Evolutionary conservation across 1,140 invertebrate species (phyloP).

Genomic region (Harlomillsia oculata): DNA sequence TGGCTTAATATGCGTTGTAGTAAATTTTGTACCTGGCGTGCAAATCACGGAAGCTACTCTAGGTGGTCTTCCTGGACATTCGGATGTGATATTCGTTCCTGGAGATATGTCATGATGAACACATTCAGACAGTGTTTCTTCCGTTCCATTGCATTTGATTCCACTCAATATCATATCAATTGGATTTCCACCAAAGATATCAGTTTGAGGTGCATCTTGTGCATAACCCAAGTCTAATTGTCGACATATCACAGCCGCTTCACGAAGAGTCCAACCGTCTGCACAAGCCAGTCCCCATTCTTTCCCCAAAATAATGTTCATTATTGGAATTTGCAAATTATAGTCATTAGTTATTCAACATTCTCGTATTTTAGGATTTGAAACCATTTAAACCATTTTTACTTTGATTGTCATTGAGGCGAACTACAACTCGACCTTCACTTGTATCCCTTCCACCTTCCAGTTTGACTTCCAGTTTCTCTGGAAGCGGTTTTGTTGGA

Average conservation of each 20-base stretch:
- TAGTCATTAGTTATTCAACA: not conserved
- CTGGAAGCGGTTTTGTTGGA: not conserved
- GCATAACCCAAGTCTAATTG: constrained; percentile 65
- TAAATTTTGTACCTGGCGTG: constrained; percentile 40
- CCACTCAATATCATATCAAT: constrained; percentile 54
- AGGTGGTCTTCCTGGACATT: constrained; percentile 46
- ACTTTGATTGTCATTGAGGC: not conserved
- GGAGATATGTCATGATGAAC: constrained; percentile 48
- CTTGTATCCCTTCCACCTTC: constrained; percentile 49
- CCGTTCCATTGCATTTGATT: constrained; percentile 65
- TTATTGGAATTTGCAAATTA: not conserved
- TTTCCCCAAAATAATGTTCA: constrained; percentile 18
- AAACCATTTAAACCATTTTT: not conserved
- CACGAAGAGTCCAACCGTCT: constrained; percentile 57
- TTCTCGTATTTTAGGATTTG: not conserved
- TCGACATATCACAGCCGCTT: constrained; percentile 56
- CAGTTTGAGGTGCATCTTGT: constrained; percentile 59
- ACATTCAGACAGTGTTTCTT: constrained; percentile 59
- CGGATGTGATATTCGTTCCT: constrained; percentile 8
- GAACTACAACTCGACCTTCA: constrained; percentile 69
- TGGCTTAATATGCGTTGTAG: not conserved
- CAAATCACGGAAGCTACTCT: constrained; percentile 68
- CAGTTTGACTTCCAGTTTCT: constrained; percentile 43
- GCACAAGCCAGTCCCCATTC: constrained; percentile 75
- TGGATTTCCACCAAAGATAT: constrained; percentile 56